Evolutionary conservation across 2,888 invertebrate species (phyloP).

Genomic region (Phlogophora meticulosa): DNA sequence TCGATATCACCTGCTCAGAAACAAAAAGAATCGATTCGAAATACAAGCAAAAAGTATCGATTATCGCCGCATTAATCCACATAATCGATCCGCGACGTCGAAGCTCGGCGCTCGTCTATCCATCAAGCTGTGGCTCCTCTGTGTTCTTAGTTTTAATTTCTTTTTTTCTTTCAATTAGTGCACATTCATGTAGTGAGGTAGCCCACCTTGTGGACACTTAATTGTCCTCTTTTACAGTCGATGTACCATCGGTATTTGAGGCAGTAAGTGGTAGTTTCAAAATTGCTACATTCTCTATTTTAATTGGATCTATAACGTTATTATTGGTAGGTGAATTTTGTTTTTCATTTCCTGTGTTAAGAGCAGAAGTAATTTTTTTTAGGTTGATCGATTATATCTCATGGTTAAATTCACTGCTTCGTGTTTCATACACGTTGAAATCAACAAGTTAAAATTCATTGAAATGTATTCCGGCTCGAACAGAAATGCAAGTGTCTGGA

Average conservation of each 20-base stretch:
- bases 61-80: constrained; percentile 82
- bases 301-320: constrained; percentile 30
- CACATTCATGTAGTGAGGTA: constrained; percentile 61
- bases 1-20: constrained; percentile 78
- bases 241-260: constrained; percentile 19
- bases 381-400: not conserved
- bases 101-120: constrained; percentile 73
- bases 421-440: not conserved
- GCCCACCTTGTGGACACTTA: constrained; percentile 68
- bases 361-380: not conserved
- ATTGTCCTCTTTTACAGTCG: constrained; percentile 44
- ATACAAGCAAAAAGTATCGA: constrained; percentile 77
- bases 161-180: constrained; percentile 72
- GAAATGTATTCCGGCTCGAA: not conserved
- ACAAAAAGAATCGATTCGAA: constrained; percentile 67
- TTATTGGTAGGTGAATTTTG: constrained; percentile 15
- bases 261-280: constrained; percentile 7
- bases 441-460: not conserved
- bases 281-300: constrained; percentile 30
- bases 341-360: constrained; percentile 26
- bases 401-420: not conserved
- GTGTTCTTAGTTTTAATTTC: constrained; percentile 59
- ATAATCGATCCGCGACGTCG: constrained; percentile 78
- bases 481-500: not conserved
- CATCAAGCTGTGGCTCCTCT: constrained; percentile 72